Base-by-base conservation (phyloP, 2,797 vertebrate genomes). In the Poecile montanus region DNA sequence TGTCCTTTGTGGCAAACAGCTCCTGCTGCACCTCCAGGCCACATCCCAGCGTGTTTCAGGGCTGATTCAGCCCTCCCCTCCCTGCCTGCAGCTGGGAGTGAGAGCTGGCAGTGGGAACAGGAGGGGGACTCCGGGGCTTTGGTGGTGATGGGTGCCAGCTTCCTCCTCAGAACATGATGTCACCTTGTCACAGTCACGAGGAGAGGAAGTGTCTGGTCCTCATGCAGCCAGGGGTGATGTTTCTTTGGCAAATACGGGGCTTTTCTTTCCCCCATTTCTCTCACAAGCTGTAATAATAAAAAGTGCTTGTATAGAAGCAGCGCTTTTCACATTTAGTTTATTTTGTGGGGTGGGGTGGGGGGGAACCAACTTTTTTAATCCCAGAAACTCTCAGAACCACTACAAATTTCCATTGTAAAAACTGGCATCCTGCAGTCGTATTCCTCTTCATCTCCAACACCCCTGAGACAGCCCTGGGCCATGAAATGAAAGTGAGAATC, bases 261-360 rank as follows among this genome's bases (percentile, higher is more conserved):
- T 13, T 58, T 38, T 42, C 12, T 23, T 13, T 21, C 3, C 6
- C 20, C 25, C 16, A 2, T 48, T 89, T 76, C 6, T 20, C n/a
- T 50, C 21, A 13, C 36, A 63, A 40, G n/a, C 44, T 21, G 4
- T 53, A 1, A 57, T 17, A 23, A 29, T 20, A 53, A 21, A 12
- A 68, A 34, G 7, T 19, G n/a, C 11, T 65, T 48, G 32, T 63
- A 0, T 9, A 21, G 44, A 50, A 10, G 36, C 58, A 42, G 29
- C 83, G 45, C 45, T 68, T 38, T 60, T 53, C 38, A 22, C 6
- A 4, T 47, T 62, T 56, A 26, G 10, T 65, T 57, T 44, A 13
- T 56, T 57, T 85, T 45, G 18, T 10, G 6, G 3, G 7, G 21
- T 10, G 6, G 3, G 5, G 5, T 2, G 6, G 4, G 6, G 3